Evolutionary conservation across 2,113 vertebrate species (phyloP).

Genomic region (Apteryx owenii): DNA sequence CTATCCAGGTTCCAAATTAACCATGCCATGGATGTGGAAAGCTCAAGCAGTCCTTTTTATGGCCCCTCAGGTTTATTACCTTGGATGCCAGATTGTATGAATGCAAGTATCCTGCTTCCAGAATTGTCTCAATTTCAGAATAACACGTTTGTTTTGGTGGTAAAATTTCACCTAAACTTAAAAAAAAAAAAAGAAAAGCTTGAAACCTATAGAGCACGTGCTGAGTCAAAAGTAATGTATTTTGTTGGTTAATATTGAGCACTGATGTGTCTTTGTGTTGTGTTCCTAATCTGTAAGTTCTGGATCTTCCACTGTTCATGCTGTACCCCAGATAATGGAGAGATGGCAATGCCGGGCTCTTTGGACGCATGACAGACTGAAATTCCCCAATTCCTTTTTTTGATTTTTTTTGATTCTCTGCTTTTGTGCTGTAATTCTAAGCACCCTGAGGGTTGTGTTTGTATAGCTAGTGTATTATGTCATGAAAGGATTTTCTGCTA

Average conservation of each 20-base stretch:
- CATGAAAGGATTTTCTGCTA: background rate
- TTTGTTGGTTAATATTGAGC: background rate
- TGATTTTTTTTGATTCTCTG: background rate
- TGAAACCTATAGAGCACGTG: background rate
- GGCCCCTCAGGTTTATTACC: background rate
- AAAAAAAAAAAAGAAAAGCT: background rate
- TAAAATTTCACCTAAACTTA: background rate
- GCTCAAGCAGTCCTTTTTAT: background rate
- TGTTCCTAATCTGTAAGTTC: background rate
- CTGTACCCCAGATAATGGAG: background rate
- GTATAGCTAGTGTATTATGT: background rate
- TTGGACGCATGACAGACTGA: background rate
- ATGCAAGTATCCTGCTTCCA: background rate
- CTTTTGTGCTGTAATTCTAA: background rate
- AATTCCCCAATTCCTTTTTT: background rate
- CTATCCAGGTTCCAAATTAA: background rate
- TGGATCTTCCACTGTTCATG: background rate
- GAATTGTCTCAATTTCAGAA: background rate
- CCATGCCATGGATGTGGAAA: background rate
- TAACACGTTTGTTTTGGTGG: background rate
- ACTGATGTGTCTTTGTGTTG: background rate
- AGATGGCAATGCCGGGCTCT: accelerated
- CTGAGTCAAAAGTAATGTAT: background rate
- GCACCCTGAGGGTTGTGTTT: background rate
- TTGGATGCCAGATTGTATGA: background rate